phyloP scores from a whole-genome alignment of 2,797 vertebrate species.

The Anguilla obscura region DNA sequence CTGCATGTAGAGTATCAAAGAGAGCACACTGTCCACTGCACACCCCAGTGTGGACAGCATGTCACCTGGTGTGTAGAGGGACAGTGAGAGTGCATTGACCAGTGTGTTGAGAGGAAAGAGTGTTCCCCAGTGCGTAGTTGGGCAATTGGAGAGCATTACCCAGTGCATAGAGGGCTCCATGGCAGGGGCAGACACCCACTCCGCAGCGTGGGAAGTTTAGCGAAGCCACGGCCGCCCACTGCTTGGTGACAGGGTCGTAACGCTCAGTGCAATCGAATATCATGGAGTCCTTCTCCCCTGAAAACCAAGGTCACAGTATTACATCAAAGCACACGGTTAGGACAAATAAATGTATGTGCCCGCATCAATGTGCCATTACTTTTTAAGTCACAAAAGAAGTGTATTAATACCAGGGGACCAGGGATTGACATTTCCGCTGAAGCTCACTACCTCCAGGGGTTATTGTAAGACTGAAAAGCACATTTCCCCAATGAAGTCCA shows the following conservation, averaged over 20 bases:
- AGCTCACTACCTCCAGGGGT: too few species aligned
- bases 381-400: neutral
- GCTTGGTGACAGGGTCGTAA: constrained; percentile 94
- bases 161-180: constrained; percentile 92
- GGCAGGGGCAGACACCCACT: constrained; percentile 88
- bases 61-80: neutral
- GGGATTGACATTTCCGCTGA: too few species aligned
- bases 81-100: neutral
- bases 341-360: neutral
- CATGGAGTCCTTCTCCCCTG: constrained; percentile 96
- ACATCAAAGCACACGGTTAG: neutral
- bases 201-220: constrained; percentile 93
- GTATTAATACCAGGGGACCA: neutral
- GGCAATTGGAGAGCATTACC: constrained; percentile 69
- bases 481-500: too few species aligned
- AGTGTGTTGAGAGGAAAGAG: neutral
- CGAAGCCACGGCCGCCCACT: constrained; percentile 92
- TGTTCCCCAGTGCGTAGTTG: neutral
- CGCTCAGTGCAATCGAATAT: constrained; percentile 97
- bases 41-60: neutral
- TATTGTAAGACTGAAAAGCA: too few species aligned
- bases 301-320: neutral
- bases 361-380: neutral
- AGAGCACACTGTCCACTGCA: neutral
- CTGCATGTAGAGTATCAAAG: too few species aligned